Conservation (phyloP, 2,888 invertebrate species). For the Antheraea yamamai region DNA sequence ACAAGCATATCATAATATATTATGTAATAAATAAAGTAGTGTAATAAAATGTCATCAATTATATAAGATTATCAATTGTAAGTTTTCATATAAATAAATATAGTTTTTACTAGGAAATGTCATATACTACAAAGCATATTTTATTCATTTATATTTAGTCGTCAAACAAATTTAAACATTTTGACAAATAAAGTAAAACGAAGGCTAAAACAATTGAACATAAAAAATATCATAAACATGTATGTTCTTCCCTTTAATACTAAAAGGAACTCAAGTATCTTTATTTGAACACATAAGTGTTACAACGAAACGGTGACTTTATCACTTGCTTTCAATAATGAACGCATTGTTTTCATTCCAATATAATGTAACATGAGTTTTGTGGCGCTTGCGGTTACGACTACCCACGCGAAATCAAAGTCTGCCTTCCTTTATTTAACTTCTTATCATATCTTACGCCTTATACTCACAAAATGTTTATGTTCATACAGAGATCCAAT, state of each 20-base stretch:
- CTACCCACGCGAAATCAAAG: slow-evolving; percentile 40
- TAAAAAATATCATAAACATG: neutral
- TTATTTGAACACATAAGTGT: slow-evolving; percentile 11
- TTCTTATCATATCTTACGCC: slow-evolving; percentile 28
- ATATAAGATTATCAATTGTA: neutral
- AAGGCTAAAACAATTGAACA: neutral
- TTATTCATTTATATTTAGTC: neutral
- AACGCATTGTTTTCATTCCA: slow-evolving; percentile 66
- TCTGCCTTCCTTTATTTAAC: slow-evolving; percentile 33
- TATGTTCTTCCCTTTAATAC: neutral
- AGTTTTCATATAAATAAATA: neutral
- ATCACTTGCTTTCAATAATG: slow-evolving; percentile 56
- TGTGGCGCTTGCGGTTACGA: slow-evolving; percentile 53
- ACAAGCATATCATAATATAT: neutral
- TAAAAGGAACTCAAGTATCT: neutral
- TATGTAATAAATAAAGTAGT: neutral
- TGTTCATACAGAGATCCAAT: slow-evolving; percentile 32
- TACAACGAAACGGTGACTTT: slow-evolving; percentile 25
- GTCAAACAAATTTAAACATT: neutral
- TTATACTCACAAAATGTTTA: slow-evolving; percentile 24
- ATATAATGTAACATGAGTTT: slow-evolving; percentile 57
- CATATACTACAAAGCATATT: neutral
- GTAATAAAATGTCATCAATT: neutral
- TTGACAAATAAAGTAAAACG: neutral
- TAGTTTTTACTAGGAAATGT: neutral